Percentiles rank a stretch among this genome's conserved stretches.
phyloP scores from a whole-genome alignment of 2,797 vertebrate species.

The Lagocephalus sceleratus region DNA sequence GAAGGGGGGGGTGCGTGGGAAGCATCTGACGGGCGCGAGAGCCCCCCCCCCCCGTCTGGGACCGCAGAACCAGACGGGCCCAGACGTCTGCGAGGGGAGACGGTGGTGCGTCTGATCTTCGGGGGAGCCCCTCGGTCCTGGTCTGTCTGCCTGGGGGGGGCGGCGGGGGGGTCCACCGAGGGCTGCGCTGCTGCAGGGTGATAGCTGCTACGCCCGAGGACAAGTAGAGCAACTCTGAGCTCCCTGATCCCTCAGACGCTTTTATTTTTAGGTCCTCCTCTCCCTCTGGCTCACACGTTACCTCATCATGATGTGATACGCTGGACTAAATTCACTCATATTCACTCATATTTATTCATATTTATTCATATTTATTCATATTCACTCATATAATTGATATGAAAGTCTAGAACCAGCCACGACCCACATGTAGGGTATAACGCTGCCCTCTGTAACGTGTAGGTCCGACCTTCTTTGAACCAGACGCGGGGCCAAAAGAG shows the following conservation, averaged over 20 bases:
- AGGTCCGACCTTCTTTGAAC: no score
- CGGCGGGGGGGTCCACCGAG: slow-evolving; percentile 15
- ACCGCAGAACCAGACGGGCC: slow-evolving; percentile 71
- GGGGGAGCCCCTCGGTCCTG: slow-evolving; percentile 37
- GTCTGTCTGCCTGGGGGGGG: slow-evolving; percentile 49
- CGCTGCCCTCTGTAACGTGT: no score
- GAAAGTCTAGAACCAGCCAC: neutral
- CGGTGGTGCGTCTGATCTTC: slow-evolving; percentile 41
- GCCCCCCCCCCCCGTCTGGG: slow-evolving; percentile 63
- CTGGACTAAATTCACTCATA: no score
- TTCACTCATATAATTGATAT: neutral
- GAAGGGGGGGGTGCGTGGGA: slow-evolving; percentile 29
- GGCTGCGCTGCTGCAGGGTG: slow-evolving; percentile 23
- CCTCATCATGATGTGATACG: no score
- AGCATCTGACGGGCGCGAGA: slow-evolving; percentile 56
- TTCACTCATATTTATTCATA: neutral
- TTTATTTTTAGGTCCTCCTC: slow-evolving; percentile 8
- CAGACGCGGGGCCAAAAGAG: no score
- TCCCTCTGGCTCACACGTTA: slow-evolving; percentile 8
- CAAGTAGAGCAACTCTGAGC: slow-evolving; percentile 30
- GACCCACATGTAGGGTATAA: neutral
- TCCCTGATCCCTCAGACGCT: slow-evolving; percentile 33
- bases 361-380: neutral
- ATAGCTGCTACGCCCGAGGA: slow-evolving; percentile 42
- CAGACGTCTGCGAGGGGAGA: slow-evolving; percentile 64